Conservation (phyloP, 2,888 invertebrate species). For the Acanthosepion pharaonis region DNA sequence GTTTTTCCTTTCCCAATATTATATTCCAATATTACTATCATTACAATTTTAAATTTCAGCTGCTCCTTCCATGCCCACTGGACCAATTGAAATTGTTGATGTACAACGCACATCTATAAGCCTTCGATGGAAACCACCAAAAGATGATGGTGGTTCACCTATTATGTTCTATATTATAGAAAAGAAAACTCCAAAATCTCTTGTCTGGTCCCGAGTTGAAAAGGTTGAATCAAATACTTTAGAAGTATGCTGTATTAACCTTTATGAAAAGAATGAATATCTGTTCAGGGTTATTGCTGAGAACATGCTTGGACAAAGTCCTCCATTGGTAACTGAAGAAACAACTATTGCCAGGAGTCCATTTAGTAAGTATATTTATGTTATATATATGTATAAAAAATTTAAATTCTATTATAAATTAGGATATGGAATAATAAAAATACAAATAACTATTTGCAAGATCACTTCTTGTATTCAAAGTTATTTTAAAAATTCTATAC, state of each 20-base stretch:
- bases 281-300: conserved; percentile 89
- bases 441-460: not conserved
- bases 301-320: conserved; percentile 93
- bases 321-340: conserved; percentile 82
- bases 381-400: not conserved
- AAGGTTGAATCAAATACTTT: conserved; percentile 60
- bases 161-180: conserved; percentile 69
- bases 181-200: conserved; percentile 84
- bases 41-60: conserved; percentile 77
- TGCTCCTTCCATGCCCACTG: conserved; percentile 90
- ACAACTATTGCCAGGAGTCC: conserved; percentile 61
- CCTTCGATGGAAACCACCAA: conserved; percentile 76
- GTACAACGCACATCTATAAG: conserved; percentile 90
- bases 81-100: conserved; percentile 83
- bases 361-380: conserved; percentile 57
- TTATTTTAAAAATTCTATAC: not conserved
- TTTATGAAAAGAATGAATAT: conserved; percentile 84
- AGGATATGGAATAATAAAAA: not conserved
- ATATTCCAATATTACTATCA: not conserved
- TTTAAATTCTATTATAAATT: not conserved
- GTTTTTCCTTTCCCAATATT: not conserved
- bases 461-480: not conserved
- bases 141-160: conserved; percentile 67
- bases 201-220: conserved; percentile 84
- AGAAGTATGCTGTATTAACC: conserved; percentile 55